Base-by-base conservation (phyloP, 1,140 invertebrate genomes). In the Archivesica marissinica region DNA sequence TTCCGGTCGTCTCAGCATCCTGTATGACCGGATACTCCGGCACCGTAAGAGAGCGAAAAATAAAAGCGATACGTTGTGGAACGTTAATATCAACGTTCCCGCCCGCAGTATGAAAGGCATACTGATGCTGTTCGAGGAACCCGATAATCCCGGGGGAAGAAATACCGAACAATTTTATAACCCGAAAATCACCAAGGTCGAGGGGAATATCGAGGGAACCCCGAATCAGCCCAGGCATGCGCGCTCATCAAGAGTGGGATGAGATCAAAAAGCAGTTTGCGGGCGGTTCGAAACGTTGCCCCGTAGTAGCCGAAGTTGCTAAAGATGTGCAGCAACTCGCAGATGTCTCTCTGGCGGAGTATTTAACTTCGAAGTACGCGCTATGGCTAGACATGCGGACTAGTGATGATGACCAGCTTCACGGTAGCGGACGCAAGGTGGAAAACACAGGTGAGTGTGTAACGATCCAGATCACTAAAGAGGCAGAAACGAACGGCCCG, bases 11-110 rank as follows among this genome's bases (percentile, higher is more conserved):
- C 44, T 47, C 7, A 9, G 7, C 44, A 47, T 30, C 39, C 35
- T 20, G 23, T n/a, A n/a, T n/a, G n/a, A n/a, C n/a, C n/a, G n/a
- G n/a, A n/a, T n/a, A n/a, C n/a, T n/a, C n/a, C n/a, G n/a, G n/a
- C n/a, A n/a, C n/a, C n/a, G n/a, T n/a, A n/a, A n/a, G n/a, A n/a
- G n/a, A n/a, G n/a, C n/a, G n/a, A n/a, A n/a, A n/a, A n/a, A n/a
- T n/a, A n/a, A n/a, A n/a, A n/a, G n/a, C n/a, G n/a, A n/a, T n/a
- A n/a, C n/a, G n/a, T 86, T 78, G n/a, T 66, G 56, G 81, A 87
- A 87, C 56, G 54, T 87, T 11, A 87, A 87, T 59, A 39, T 87
- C 15, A 87, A 87, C 77, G 75, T 87, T 23, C 86, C 74, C 20
- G 52, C 72, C n/a, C 54, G 72, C 25, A 66, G 52, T 30, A 87